Evolutionary conservation across 1,140 invertebrate species (phyloP).

Genomic region (Nautilus pompilius): DNA sequence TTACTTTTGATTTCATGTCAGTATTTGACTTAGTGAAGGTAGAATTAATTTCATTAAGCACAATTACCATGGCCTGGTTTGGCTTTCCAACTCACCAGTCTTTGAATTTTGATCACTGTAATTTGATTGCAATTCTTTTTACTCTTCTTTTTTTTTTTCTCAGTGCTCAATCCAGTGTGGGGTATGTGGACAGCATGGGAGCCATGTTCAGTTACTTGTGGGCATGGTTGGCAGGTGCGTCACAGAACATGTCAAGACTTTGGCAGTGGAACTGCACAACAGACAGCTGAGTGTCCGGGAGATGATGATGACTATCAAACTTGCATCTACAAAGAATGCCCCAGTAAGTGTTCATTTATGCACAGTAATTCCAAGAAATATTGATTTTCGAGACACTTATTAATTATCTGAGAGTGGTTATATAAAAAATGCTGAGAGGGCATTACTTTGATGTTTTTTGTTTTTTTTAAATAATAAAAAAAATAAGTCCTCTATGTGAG

Average conservation of each 20-base stretch:
- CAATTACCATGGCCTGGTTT: too few species aligned
- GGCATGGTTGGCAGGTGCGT: slow-evolving; percentile 23
- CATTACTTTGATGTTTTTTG: not conserved
- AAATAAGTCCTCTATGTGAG: too few species aligned
- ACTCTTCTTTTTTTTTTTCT: not conserved
- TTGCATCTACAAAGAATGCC: slow-evolving; percentile 31
- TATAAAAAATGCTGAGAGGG: not conserved
- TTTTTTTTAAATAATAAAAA: too few species aligned
- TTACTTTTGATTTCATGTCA: not conserved
- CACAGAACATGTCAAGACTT: slow-evolving; percentile 28
- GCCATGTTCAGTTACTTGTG: slow-evolving; percentile 27
- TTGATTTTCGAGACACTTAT: not conserved
- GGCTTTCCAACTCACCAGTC: too few species aligned
- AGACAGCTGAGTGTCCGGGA: slow-evolving; percentile 28
- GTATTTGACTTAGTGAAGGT: not conserved
- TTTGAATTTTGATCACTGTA: too few species aligned
- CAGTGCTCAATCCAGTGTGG: slow-evolving; percentile 30
- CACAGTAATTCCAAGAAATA: not conserved
- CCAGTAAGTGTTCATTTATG: slow-evolving; percentile 28
- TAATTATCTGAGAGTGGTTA: not conserved
- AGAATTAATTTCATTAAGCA: too few species aligned
- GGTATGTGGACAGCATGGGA: slow-evolving; percentile 27
- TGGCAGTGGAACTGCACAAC: slow-evolving; percentile 6
- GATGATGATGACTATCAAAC: slow-evolving; percentile 22
- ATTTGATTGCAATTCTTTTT: not conserved